Evolutionary conservation across 2,797 vertebrate species (phyloP).

Genomic region (Muscicapa comitata): DNA sequence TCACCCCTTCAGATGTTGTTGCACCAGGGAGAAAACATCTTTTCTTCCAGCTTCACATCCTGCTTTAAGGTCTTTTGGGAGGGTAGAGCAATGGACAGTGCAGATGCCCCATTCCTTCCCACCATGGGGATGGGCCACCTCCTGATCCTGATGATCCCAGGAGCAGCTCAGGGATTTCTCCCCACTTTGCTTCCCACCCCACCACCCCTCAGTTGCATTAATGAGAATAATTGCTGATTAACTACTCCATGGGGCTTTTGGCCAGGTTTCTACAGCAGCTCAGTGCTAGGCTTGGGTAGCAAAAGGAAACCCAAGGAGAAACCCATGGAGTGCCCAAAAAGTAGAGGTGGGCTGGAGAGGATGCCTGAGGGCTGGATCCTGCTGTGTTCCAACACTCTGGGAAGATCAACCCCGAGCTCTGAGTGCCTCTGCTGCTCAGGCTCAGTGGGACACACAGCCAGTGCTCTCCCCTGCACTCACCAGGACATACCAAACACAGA

Average conservation of each 20-base stretch:
- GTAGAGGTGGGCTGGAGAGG: background rate
- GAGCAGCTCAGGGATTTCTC: background rate
- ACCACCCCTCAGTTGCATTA: accelerated
- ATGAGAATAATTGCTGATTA: background rate
- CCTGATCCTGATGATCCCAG: background rate
- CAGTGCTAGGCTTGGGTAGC: background rate
- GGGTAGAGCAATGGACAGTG: background rate
- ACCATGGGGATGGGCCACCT: accelerated
- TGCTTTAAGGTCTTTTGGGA: accelerated
- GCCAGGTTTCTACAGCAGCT: accelerated
- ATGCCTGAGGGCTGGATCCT: background rate
- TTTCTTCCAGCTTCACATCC: background rate
- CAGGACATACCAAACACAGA: accelerated
- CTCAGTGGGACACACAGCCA: accelerated
- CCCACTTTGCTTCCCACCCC: background rate
- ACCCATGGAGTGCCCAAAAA: background rate
- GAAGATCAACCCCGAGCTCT: background rate
- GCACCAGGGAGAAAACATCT: background rate
- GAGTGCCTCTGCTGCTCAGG: background rate
- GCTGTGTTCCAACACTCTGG: background rate
- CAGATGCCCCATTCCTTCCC: accelerated
- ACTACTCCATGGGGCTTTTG: accelerated
- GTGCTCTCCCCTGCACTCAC: background rate
- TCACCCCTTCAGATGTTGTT: background rate
- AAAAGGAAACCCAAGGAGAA: background rate